Evolutionary conservation across 2,888 invertebrate genomes (phyloP).

Genomic region (Encarsia formosa): DNA sequence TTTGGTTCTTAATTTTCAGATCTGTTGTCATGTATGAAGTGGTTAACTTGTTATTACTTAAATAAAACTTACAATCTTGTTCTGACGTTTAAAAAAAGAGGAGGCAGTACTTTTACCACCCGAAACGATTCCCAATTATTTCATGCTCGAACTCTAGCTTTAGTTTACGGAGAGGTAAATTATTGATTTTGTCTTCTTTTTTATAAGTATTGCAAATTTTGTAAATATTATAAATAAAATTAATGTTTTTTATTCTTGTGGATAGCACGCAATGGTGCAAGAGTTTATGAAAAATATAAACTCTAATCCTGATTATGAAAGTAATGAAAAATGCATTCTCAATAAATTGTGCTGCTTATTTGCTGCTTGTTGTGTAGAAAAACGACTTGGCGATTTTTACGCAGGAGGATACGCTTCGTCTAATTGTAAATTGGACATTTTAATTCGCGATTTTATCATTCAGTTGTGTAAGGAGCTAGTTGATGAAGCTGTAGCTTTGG

Average conservation of each 20-base stretch:
- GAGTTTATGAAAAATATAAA: slow-evolving; percentile 52
- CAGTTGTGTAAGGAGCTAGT: slow-evolving; percentile 54
- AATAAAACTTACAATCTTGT: slow-evolving; percentile 65
- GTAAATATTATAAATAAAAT: no score
- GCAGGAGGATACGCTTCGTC: slow-evolving; percentile 54
- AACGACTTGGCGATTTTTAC: slow-evolving; percentile 72
- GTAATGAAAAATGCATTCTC: slow-evolving; percentile 55
- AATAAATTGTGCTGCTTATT: slow-evolving; percentile 62
- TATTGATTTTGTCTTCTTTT: no score
- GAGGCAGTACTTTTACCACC: slow-evolving; percentile 66
- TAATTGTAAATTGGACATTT: slow-evolving; percentile 38
- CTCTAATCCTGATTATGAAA: slow-evolving; percentile 49
- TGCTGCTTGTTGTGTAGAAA: slow-evolving; percentile 69
- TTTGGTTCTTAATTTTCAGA: slow-evolving; percentile 50
- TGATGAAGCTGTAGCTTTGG: slow-evolving; percentile 58
- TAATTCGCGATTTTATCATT: slow-evolving; percentile 54
- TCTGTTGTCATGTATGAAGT: slow-evolving; percentile 67
- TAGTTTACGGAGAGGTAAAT: slow-evolving; percentile 77
- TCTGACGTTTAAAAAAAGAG: slow-evolving; percentile 53
- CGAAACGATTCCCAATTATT: slow-evolving; percentile 85
- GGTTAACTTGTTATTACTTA: slow-evolving; percentile 77
- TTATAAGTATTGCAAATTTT: no score
- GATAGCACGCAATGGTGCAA: slow-evolving; percentile 53
- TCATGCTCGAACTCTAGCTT: slow-evolving; percentile 70
- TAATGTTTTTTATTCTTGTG: no score